Evolutionary conservation across 1,140 invertebrate genomes (phyloP).

Genomic region (Armadillidium nasatum): DNA sequence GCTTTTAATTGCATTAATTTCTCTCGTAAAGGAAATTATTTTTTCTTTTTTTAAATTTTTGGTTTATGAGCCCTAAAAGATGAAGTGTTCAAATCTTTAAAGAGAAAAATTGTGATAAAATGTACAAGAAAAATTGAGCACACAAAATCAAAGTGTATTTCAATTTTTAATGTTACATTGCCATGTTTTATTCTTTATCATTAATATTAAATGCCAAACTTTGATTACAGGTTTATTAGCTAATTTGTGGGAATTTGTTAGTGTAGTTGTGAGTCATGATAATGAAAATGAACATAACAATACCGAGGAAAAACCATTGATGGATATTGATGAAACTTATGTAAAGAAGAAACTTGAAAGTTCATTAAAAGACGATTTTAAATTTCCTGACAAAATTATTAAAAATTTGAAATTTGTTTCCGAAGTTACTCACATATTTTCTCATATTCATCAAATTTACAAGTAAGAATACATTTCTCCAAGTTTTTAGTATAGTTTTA

Average conservation of each 20-base stretch:
- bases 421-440: conserved; percentile 44
- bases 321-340: background rate
- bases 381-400: background rate
- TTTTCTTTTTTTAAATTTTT: no score
- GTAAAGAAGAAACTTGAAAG: background rate
- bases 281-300: background rate
- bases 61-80: no score
- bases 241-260: conserved; percentile 1
- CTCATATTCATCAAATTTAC: conserved; percentile 45
- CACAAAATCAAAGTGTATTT: no score
- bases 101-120: no score
- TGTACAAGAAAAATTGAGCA: no score
- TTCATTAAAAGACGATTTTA: background rate
- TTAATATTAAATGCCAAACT: no score
- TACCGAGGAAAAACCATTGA: background rate
- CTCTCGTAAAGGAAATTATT: no score
- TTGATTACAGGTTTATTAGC: background rate
- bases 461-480: conserved; percentile 6
- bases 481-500: no score
- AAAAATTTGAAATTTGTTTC: conserved; percentile 24
- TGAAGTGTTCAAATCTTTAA: no score
- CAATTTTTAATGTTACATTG: no score
- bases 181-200: no score
- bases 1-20: no score
- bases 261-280: background rate